Evolutionary conservation across 2,797 vertebrate species (phyloP).

Genomic region (Argya squamiceps): DNA sequence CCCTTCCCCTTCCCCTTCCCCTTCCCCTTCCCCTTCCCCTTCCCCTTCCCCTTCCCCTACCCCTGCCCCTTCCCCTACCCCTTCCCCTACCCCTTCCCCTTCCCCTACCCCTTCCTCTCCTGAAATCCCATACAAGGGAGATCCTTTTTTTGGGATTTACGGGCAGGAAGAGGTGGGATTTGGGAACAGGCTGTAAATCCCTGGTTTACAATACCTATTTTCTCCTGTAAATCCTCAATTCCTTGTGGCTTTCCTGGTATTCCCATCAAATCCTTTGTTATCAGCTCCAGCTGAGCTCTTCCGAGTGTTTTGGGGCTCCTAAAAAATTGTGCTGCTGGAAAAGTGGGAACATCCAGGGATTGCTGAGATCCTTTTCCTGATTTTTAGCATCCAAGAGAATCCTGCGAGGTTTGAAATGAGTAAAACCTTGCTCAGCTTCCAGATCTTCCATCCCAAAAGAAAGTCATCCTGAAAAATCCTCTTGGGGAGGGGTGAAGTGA

Average conservation of each 20-base stretch:
- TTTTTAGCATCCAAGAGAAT: not conserved
- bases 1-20: not conserved
- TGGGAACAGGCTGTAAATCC: not conserved
- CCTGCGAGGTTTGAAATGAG: not conserved
- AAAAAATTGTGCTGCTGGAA: not conserved
- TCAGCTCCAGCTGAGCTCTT: not conserved
- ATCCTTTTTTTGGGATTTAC: not conserved
- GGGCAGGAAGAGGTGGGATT: not conserved
- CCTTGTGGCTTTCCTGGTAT: not conserved
- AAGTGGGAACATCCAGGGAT: not conserved
- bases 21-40: not conserved
- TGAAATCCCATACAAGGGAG: too few relatives aligned
- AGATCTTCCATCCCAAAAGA: not conserved
- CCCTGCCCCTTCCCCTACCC: not conserved
- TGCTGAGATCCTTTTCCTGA: not conserved
- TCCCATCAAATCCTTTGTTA: not conserved
- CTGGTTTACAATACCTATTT: not conserved
- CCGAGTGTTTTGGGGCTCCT: not conserved
- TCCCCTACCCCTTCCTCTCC: not conserved
- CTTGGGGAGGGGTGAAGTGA: rapidly evolving
- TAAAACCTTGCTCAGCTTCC: not conserved
- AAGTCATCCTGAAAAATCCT: not conserved
- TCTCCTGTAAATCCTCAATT: not conserved
- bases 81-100: too few relatives aligned
- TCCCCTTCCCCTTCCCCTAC: too few relatives aligned